Percentiles rank a stretch among this genome's conserved stretches.
phyloP scores from a whole-genome alignment of 2,113 vertebrate species.

The Holacanthus passer region DNA sequence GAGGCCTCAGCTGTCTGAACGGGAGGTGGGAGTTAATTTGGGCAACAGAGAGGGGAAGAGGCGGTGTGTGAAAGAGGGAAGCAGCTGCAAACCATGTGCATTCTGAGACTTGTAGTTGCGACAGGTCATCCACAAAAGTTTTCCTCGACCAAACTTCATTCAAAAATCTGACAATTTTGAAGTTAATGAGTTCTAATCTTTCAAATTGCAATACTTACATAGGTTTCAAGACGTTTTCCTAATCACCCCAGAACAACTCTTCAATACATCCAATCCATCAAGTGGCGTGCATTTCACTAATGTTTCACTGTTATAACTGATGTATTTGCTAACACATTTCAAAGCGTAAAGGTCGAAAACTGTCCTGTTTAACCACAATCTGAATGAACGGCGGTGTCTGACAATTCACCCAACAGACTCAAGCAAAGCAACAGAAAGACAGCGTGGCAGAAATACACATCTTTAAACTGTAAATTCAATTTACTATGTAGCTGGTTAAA shows the following conservation, averaged over 20 bases:
- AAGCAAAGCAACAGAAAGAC: background rate
- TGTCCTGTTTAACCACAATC: no score
- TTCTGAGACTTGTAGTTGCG: background rate
- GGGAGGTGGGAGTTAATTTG: conserved; percentile 47
- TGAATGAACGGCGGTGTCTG: no score
- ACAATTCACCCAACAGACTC: no score
- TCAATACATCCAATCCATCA: background rate
- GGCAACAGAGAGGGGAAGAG: conserved; percentile 2
- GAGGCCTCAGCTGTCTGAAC: conserved; percentile 47
- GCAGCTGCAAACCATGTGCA: conserved; percentile 66
- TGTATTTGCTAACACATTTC: no score
- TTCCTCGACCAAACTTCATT: background rate
- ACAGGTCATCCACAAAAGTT: no score
- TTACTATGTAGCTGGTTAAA: background rate
- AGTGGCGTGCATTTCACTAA: accelerated
- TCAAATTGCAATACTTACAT: no score
- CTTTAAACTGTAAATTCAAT: no score
- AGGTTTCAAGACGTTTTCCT: no score
- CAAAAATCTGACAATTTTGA: background rate
- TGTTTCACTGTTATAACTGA: background rate
- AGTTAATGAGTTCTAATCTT: no score
- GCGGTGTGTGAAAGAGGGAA: conserved; percentile 17
- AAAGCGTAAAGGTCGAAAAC: no score
- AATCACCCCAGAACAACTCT: no score
- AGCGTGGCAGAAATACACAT: background rate